These are phyloP conservation scores for Hemiprocne comata DNA, from an alignment of 2,113 vertebrate genomes.

Conservation along the genomic window DNA sequence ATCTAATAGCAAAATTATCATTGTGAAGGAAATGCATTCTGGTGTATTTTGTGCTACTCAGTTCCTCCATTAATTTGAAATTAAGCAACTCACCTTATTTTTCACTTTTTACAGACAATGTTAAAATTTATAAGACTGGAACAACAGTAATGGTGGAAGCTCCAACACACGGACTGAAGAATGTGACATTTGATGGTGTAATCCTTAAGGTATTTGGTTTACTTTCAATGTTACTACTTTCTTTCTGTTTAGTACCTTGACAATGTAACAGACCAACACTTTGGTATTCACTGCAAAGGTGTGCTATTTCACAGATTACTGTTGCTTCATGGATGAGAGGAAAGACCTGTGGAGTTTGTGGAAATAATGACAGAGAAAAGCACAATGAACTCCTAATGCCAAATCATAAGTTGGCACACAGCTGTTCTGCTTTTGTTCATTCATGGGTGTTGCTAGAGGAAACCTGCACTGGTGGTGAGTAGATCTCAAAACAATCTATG, in stretches of 20 bases:
- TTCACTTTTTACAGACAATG: slow-evolving; percentile 20
- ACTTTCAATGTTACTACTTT: background rate
- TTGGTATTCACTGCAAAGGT: background rate
- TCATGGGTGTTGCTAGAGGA: slow-evolving; percentile 66
- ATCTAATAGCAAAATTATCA: background rate
- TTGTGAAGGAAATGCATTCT: background rate
- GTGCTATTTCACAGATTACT: slow-evolving; percentile 34
- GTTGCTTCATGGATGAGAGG: slow-evolving; percentile 63
- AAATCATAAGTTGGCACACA: slow-evolving; percentile 53
- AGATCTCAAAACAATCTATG: background rate
- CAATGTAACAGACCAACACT: background rate
- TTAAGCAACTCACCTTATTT: background rate
- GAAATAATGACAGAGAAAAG: slow-evolving; percentile 67
- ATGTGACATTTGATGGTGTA: slow-evolving; percentile 48
- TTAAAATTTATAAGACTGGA: slow-evolving; percentile 52
- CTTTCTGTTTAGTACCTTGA: background rate
- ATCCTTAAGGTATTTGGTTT: slow-evolving; percentile 45
- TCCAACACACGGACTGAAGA: slow-evolving; percentile 5
- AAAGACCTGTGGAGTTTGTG: slow-evolving; percentile 75
- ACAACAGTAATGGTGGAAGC: background rate
- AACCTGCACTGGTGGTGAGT: slow-evolving; percentile 61
- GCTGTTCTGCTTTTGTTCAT: slow-evolving; percentile 53
- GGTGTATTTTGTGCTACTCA: background rate
- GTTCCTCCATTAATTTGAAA: background rate
- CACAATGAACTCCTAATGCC: slow-evolving; percentile 64